Base-by-base conservation (phyloP, 2,113 vertebrate genomes). In the Sialia sialis region DNA sequence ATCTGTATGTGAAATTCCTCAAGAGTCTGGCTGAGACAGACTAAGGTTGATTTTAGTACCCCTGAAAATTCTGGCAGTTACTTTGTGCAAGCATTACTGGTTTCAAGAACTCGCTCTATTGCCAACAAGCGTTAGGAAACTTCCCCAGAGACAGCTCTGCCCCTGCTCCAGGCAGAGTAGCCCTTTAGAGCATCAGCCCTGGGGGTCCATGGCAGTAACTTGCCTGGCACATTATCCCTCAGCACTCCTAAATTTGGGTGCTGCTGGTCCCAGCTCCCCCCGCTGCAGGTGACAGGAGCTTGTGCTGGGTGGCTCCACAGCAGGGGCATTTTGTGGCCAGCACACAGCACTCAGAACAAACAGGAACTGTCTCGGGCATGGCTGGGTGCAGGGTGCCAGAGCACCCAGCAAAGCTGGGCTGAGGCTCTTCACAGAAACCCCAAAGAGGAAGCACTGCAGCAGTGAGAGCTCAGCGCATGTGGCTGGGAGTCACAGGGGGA, bases 391-490 rank as follows among this genome's bases (percentile, higher is more conserved):
- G 52, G 73, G 51, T 87, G 87, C 84, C 46, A 55, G 39, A 91
- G 62, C 81, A 89, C 43, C 38, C 84, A 51, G 80, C 48, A 89
- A 1, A 30, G 77, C 68, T 0, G 9, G 32, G 68, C 68, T 48
- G 56, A 10, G 76, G 73, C 60, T 82, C 58, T 7, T 13, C 2
- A 0, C 58, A 68, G 14, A 52, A 84, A 87, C 36, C 51, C 76
- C 25, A 0, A 26, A 38, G 49, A 64, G 82, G 96, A 94, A 94
- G 51, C 5, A 0, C 19, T 1, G 10, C 39, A 26, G 84, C 10
- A 1, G 36, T 0, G 1, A 55, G 18, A 73, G 49, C 0, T 11
- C 6, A 18, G 67, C 52, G 2, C 38, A 4, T 4, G 0, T 8
- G 1, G 39, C 43, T 10, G 38, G 74, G 36, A 69, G 13, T 3